A percentile compares a stretch with the other conserved stretches of the same genome.
phyloP scores from a whole-genome alignment of 1,140 invertebrate genomes.

The Penaeus japonicus region DNA sequence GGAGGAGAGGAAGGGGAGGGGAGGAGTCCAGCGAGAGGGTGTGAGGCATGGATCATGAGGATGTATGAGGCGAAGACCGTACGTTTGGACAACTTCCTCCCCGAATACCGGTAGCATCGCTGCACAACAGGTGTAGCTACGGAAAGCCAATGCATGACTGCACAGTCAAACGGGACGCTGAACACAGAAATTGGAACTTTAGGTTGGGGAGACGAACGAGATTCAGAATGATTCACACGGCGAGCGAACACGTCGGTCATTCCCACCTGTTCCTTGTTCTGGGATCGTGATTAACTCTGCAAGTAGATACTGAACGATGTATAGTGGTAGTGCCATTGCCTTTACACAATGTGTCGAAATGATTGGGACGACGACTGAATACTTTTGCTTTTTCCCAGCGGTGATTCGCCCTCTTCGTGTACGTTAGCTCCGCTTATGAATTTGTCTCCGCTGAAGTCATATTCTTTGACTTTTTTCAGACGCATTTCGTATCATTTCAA shows the following conservation, averaged over 20 bases:
- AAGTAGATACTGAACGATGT: conserved; percentile 14
- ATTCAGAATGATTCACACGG: conserved; percentile 15
- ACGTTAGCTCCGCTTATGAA: not conserved
- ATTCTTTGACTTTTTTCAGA: too few species aligned
- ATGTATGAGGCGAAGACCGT: too few species aligned
- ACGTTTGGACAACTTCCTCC: not conserved
- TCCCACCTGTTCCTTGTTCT: conserved; percentile 19
- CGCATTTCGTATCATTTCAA: too few species aligned
- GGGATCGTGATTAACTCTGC: conserved; percentile 31
- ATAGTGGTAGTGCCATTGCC: not conserved
- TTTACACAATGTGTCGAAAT: conserved; percentile 1
- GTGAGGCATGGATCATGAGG: too few species aligned
- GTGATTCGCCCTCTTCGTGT: not conserved
- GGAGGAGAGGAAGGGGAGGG: too few species aligned
- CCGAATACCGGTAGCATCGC: conserved; percentile 40
- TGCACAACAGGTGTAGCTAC: conserved; percentile 39
- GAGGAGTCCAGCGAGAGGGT: too few species aligned
- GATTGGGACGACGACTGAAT: conserved; percentile 21
- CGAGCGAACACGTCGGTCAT: conserved; percentile 31
- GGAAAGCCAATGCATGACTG: conserved; percentile 44
- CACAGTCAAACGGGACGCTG: conserved; percentile 43
- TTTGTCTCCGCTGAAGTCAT: not conserved
- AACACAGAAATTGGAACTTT: conserved; percentile 38
- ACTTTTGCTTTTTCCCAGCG: conserved; percentile 20
- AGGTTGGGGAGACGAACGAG: not conserved